Evolutionary conservation across 2,113 vertebrate species (phyloP), one percentile per base, ranked within the genome.

Genomic region (Lasiurus cinereus): DNA sequence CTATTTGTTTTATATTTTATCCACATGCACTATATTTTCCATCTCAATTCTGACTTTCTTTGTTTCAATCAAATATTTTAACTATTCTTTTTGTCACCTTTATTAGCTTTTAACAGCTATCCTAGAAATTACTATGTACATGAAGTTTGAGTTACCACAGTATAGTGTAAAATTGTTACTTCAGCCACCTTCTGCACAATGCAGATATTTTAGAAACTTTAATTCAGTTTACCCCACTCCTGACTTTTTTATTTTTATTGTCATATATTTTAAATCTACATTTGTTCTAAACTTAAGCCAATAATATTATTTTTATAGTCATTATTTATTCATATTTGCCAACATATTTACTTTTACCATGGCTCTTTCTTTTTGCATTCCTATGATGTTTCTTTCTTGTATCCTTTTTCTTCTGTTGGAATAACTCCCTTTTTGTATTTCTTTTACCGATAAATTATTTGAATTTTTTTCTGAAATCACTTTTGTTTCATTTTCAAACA

Each of bases 401-500:
- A 52, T 87, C 11, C 43, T 67, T 88, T 91, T 84, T 5, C 18
- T 91, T 43, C 24, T 85, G 0, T 33, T 70, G 2, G 43, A 62
- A 85, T 22, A 62, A 43, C 5, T 64, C 31, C 0, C 0, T 87
- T 95, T 90, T 85, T 1, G 1, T 52, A 16, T 88, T 96, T 94
- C 85, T 96, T 91, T 86, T 70, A 87, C 22, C 78, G 59, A 48
- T 76, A 39, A 67, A 73, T 84, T 94, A 39, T 82, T 64, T 79
- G 54, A 29, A 73, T 74, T 92, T 74, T 84, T 79, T 67, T 54
- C 46, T 46, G 59, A 96, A 86, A 70, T 78, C 8, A 33, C 22
- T 12, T 94, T 59, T 62, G 31, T 64, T 90, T 93, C 2, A 66
- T 72, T 96, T 96, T 79, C 72, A 91, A 88, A 66, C 29, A 82